Evolutionary conservation across 2,797 vertebrate genomes (phyloP).

Genomic region (Paramormyrops hopkinsi): DNA sequence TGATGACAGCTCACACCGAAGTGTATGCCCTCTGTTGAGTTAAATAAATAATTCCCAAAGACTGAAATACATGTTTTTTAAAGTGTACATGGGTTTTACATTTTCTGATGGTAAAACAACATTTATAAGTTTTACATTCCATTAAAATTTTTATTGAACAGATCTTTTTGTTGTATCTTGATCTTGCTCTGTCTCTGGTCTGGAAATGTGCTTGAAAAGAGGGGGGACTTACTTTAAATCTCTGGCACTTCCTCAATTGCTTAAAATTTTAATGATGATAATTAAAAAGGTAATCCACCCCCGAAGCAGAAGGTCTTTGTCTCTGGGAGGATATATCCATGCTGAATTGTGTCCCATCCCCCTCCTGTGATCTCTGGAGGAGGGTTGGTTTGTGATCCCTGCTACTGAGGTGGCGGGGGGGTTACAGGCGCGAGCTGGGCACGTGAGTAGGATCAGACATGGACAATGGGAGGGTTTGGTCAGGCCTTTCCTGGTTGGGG

Average conservation of each 20-base stretch:
- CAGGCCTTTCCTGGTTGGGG: not conserved
- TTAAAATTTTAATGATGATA: slow-evolving; percentile 12
- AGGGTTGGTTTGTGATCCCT: not conserved
- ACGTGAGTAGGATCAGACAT: not conserved
- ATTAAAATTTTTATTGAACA: not conserved
- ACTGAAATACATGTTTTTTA: not conserved
- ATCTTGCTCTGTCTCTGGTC: not conserved
- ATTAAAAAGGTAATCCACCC: slow-evolving; percentile 3
- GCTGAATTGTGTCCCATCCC: not conserved
- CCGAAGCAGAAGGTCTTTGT: not conserved
- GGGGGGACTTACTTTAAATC: not conserved
- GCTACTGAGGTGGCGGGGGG: not conserved
- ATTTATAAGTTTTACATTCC: not conserved
- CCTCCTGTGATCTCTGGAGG: not conserved
- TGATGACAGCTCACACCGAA: slow-evolving; percentile 95
- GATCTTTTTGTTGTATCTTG: not conserved
- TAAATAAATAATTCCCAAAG: slow-evolving; percentile 68
- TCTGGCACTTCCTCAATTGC: not conserved
- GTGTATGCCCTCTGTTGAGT: slow-evolving; percentile 84
- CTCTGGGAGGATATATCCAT: not conserved
- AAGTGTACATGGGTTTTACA: not conserved
- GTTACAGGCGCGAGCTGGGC: too few species aligned
- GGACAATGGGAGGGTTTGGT: not conserved
- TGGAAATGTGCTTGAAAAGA: not conserved
- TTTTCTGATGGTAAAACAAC: not conserved